These are phyloP conservation scores for Campoletis sonorensis DNA, from an alignment of 1,140 invertebrate genomes.

Conservation along the genomic window DNA sequence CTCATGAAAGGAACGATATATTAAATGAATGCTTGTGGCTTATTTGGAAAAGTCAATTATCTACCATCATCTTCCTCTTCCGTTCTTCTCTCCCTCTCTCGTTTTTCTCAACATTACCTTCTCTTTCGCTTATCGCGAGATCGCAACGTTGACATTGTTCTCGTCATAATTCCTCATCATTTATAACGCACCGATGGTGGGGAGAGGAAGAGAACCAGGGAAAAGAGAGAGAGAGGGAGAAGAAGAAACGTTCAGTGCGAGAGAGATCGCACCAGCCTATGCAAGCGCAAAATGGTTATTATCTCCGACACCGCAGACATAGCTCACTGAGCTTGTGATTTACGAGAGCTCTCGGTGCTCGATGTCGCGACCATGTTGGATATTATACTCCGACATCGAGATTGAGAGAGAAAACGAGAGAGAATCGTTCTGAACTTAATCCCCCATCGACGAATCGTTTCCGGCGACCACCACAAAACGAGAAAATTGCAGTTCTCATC, in stretches of 20 bases:
- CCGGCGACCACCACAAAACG: slow-evolving; percentile 22
- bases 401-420: neutral
- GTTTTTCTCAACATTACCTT: neutral
- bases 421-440: slow-evolving; percentile 29
- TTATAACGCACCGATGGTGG: slow-evolving; percentile 57
- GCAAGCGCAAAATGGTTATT: slow-evolving; percentile 73
- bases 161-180: slow-evolving; percentile 52
- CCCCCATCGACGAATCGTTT: slow-evolving; percentile 48
- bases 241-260: slow-evolving; percentile 33
- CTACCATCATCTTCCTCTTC: neutral
- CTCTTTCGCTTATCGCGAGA: neutral
- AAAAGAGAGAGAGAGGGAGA: too few species aligned
- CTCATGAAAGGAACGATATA: neutral
- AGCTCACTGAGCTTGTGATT: slow-evolving; percentile 69
- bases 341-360: slow-evolving; percentile 60
- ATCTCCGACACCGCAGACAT: slow-evolving; percentile 64
- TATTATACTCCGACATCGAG: slow-evolving; percentile 7
- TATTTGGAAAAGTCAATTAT: neutral
- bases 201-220: neutral
- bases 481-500: slow-evolving; percentile 30
- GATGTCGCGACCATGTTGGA: slow-evolving; percentile 56
- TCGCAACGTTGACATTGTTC: slow-evolving; percentile 27
- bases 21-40: neutral
- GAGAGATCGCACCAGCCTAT: slow-evolving; percentile 58
- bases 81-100: neutral